A percentile compares a stretch with the other conserved stretches of the same genome.
These are phyloP conservation scores for Herpailurus yagouaroundi DNA, from an alignment of 2,113 vertebrate species.

Conservation along the genomic window DNA sequence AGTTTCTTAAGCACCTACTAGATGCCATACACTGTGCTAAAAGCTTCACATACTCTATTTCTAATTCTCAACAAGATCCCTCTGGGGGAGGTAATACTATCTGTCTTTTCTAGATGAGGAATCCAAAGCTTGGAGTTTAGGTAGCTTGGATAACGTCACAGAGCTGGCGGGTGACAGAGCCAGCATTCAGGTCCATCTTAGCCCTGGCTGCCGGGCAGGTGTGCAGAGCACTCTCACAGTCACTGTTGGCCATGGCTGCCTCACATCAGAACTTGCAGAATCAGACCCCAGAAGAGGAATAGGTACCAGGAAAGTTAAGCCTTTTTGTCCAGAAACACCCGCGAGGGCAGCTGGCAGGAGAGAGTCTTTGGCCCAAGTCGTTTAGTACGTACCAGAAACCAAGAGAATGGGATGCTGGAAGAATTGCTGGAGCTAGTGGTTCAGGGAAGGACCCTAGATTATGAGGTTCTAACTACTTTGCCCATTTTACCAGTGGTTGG, in stretches of 20 bases:
- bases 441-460: neutral
- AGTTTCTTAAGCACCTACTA: neutral
- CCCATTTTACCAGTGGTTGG: neutral
- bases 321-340: neutral
- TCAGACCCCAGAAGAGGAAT: neutral
- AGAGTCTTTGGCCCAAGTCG: neutral
- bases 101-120: neutral
- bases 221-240: neutral
- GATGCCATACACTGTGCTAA: neutral
- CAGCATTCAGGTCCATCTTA: neutral
- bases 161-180: neutral
- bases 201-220: neutral
- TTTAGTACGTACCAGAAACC: neutral
- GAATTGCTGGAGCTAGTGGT: neutral
- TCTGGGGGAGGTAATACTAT: neutral
- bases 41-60: neutral
- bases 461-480: neutral
- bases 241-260: neutral
- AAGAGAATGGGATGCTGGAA: neutral
- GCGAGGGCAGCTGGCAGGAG: neutral
- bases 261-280: conserved; percentile 24
- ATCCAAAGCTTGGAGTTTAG: neutral
- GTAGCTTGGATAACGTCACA: neutral
- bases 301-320: neutral
- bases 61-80: neutral